Conservation (phyloP, 1,140 invertebrate genomes). For the Planococcus citri region DNA sequence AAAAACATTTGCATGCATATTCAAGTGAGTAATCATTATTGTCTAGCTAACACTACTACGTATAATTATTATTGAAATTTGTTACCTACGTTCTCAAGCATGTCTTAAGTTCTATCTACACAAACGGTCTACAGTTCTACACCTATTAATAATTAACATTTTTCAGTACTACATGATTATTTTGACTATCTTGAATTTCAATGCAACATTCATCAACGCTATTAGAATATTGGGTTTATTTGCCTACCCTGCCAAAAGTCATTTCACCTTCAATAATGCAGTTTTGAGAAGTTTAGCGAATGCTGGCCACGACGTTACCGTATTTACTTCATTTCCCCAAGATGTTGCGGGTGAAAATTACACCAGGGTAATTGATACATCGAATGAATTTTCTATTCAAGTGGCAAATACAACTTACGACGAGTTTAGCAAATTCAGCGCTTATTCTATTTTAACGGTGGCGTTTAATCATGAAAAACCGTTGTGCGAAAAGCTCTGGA, state of each 20-base stretch:
- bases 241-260: constrained; percentile 30
- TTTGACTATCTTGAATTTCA: no score
- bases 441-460: neutral
- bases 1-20: no score
- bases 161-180: no score
- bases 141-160: no score
- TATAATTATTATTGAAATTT: no score
- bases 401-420: neutral
- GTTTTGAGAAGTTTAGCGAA: constrained; percentile 29
- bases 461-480: neutral
- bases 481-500: neutral
- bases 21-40: no score
- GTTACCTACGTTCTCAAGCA: no score
- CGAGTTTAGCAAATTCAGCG: neutral
- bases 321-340: constrained; percentile 32
- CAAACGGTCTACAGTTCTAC: no score
- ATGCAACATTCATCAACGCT: neutral
- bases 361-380: constrained; percentile 10
- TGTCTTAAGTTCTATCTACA: no score
- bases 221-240: constrained; percentile 30
- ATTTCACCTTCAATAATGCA: constrained; percentile 32
- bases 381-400: neutral
- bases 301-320: constrained; percentile 30
- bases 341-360: neutral
- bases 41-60: no score